Evolutionary conservation across 1,140 invertebrate species (phyloP).

Genomic region (Calycopis cecrops): DNA sequence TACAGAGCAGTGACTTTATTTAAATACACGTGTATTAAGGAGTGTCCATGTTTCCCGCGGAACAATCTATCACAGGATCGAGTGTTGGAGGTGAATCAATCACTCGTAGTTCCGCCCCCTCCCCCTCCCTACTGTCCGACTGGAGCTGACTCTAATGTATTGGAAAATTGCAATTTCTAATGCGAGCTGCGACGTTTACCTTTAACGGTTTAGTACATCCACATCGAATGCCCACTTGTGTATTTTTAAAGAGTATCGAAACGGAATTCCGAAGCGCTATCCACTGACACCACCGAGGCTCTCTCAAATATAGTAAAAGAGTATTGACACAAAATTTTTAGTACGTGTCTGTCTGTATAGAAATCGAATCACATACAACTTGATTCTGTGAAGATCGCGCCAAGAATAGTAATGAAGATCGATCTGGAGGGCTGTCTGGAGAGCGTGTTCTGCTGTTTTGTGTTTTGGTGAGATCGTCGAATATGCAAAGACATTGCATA

Average conservation of each 20-base stretch:
- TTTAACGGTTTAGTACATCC: too few relatives aligned
- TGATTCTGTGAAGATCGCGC: slow-evolving; percentile 62
- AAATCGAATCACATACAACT: slow-evolving; percentile 73
- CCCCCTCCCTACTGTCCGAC: neutral
- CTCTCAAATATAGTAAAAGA: neutral
- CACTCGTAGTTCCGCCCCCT: neutral
- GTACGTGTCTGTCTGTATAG: slow-evolving; percentile 42
- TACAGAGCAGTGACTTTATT: slow-evolving; percentile 15
- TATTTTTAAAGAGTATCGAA: too few relatives aligned
- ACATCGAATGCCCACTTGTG: too few relatives aligned
- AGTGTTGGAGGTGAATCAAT: slow-evolving; percentile 23
- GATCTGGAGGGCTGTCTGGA: slow-evolving; percentile 25
- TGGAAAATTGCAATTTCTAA: slow-evolving; percentile 50
- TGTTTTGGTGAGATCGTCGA: neutral
- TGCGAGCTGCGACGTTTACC: slow-evolving; percentile 20
- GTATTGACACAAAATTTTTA: slow-evolving; percentile 31
- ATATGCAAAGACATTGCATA: too few relatives aligned
- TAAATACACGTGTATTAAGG: slow-evolving; percentile 24
- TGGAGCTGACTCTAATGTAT: slow-evolving; percentile 41
- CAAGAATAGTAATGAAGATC: slow-evolving; percentile 56
- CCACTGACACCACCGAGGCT: too few relatives aligned
- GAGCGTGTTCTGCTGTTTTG: neutral
- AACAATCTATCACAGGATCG: slow-evolving; percentile 31
- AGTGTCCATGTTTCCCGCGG: slow-evolving; percentile 25
- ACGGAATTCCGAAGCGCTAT: too few relatives aligned